Percentiles rank a stretch among this genome's conserved stretches.
Evolutionary conservation across 2,888 invertebrate genomes (phyloP).

Genomic region (Geophilus truncorum): DNA sequence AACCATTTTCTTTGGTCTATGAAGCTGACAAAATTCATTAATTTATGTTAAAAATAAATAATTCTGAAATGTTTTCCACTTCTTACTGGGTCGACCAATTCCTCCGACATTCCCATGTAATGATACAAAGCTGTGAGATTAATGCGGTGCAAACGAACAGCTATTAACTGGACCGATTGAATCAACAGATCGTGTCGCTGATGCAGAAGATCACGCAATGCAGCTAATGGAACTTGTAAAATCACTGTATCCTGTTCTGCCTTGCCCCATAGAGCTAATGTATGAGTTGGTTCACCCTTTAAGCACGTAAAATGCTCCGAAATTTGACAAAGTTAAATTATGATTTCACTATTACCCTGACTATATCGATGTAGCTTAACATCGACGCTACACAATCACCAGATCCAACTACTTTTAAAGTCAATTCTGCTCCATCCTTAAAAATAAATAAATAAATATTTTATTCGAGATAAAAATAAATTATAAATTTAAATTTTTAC

Average conservation of each 20-base stretch:
- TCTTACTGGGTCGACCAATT: constrained; percentile 23
- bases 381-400: constrained; percentile 96
- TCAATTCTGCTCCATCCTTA: constrained; percentile 67
- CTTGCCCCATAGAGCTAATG: constrained; percentile 90
- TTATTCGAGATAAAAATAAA: neutral
- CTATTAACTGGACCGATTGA: constrained; percentile 90
- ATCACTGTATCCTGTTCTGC: constrained; percentile 86
- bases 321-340: too few relatives aligned
- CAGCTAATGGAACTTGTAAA: constrained; percentile 82
- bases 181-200: constrained; percentile 94
- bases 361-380: constrained; percentile 91
- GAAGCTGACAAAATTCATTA: neutral
- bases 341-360: constrained; percentile 59
- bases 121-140: constrained; percentile 97
- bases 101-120: constrained; percentile 58
- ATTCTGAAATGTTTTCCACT: neutral
- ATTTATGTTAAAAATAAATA: neutral
- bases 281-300: constrained; percentile 84
- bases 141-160: constrained; percentile 93
- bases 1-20: neutral
- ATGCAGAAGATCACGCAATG: constrained; percentile 80
- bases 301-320: too few relatives aligned
- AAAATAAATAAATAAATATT: constrained; percentile 28
- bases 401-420: constrained; percentile 78
- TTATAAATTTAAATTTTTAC: constrained; percentile 41